These are phyloP conservation scores for Corythucha ciliata DNA, from an alignment of 2,888 invertebrate genomes.

Conservation along the genomic window DNA sequence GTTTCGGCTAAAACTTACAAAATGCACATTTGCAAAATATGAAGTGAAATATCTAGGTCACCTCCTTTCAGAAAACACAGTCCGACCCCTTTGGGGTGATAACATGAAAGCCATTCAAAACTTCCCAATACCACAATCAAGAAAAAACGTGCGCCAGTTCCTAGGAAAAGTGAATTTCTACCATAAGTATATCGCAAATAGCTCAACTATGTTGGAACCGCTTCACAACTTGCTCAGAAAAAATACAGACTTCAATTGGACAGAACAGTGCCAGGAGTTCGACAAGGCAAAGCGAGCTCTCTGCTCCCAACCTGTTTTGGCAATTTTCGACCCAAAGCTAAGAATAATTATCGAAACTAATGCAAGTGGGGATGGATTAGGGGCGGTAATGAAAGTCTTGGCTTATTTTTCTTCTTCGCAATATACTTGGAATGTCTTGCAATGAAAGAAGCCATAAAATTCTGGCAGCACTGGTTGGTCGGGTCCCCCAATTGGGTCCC, in stretches of 20 bases:
- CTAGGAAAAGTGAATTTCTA: constrained; percentile 12
- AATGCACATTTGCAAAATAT: constrained; percentile 6
- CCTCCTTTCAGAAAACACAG: constrained; percentile 3
- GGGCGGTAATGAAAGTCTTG: background rate
- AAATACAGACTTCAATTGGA: constrained; percentile 2
- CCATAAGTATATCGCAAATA: constrained; percentile 9
- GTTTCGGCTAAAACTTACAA: constrained; percentile 8
- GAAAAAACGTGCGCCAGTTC: constrained; percentile 10
- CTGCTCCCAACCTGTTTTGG: constrained; percentile 2
- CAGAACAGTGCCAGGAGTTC: constrained; percentile 9
- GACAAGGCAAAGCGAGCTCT: background rate
- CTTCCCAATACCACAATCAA: constrained; percentile 1
- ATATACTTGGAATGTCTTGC: constrained; percentile 32
- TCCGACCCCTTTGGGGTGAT: constrained; percentile 6
- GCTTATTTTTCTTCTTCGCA: too few relatives aligned
- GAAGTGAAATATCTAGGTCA: constrained; percentile 15
- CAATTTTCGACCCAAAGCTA: background rate
- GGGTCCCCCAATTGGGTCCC: too few relatives aligned
- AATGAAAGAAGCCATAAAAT: constrained; percentile 33
- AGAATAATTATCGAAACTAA: background rate
- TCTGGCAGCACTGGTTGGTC: constrained; percentile 34
- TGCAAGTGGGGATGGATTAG: constrained; percentile 1
- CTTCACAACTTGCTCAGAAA: constrained; percentile 5
- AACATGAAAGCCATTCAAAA: constrained; percentile 10
- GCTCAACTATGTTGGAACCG: background rate